Evolutionary conservation across 2,888 invertebrate species (phyloP), one percentile per base, ranked within the genome.

Genomic region (Athalia cordata): DNA sequence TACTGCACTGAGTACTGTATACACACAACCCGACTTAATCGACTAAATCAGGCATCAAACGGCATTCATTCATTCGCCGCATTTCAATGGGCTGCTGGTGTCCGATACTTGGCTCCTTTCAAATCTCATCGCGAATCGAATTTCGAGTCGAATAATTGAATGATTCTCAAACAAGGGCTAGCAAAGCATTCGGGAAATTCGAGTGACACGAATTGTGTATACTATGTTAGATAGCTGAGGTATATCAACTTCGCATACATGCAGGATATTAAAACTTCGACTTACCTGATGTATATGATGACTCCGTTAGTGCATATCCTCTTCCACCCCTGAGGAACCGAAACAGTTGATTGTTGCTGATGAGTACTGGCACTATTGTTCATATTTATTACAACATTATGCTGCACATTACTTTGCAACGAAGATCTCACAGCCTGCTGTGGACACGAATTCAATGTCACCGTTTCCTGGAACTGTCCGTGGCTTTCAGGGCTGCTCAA

Each of bases 311-410:
- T 93, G 85, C 93, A 91, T 84, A 94, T 91, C 88, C 96, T 92
- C 90, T 94, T 95, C 96, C 96, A 96, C 82, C 96, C 95, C 85
- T 93, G 93, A 83, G 96, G 95, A 86, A 95, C 94, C 85, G 93
- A 87, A 80, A 93, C 90, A 80, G 89, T 85, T 80, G 88, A 85
- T 72, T 84, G 87, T 15, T 86, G 88, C 67, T 81, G 82, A 43
- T 82, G 84, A 55, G 81, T 80, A 79, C 85, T 81, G 76, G 82
- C 84, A 84, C 83, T 81, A 81, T 81, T 81, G 85, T 85, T 85
- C 85, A 84, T 85, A 78, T 83, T 82, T 61, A 84, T 72, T 83
- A 83, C 82, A 72, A 82, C 81, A 81, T 82, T 83, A 81, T 82
- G 84, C 62, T 84, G 82, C 67, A 80, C 79, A 74, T 82, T 81